Evolutionary conservation across 1,140 invertebrate genomes (phyloP).

Genomic region (Drosophila repletoides): DNA sequence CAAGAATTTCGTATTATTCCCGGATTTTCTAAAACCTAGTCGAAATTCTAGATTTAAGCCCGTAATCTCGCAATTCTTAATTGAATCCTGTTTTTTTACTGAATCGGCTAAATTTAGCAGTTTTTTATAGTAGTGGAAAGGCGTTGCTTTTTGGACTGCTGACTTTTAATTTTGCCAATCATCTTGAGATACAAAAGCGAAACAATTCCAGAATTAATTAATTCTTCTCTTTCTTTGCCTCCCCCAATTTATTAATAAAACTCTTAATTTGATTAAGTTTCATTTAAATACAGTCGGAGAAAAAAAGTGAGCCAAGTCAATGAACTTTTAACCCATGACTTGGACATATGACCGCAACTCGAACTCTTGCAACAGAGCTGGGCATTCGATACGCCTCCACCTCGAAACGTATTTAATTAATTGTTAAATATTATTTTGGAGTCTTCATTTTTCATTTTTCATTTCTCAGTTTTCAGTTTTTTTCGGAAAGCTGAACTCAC

Average conservation of each 20-base stretch:
- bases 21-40: not conserved
- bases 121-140: no score
- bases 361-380: slow-evolving; percentile 38
- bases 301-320: slow-evolving; percentile 22
- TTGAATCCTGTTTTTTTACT: not conserved
- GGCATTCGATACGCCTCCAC: slow-evolving; percentile 65
- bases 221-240: no score
- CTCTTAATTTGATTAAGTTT: slow-evolving; percentile 3
- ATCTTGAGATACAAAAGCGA: no score
- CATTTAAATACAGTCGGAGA: not conserved
- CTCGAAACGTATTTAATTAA: slow-evolving; percentile 55
- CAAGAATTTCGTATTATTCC: no score
- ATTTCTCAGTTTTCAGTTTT: slow-evolving; percentile 20
- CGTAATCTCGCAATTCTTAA: no score
- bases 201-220: no score
- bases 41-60: not conserved
- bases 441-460: slow-evolving; percentile 18
- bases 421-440: slow-evolving; percentile 33
- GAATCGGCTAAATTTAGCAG: no score
- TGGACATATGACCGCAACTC: slow-evolving; percentile 12
- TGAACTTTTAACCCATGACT: slow-evolving; percentile 39
- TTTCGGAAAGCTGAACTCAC: slow-evolving; percentile 59
- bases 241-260: not conserved
- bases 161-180: no score
- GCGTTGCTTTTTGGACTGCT: no score